A percentile compares a stretch with the other conserved stretches of the same genome.
Conservation (phyloP, 2,888 invertebrate species). For the Rapana venosa region DNA sequence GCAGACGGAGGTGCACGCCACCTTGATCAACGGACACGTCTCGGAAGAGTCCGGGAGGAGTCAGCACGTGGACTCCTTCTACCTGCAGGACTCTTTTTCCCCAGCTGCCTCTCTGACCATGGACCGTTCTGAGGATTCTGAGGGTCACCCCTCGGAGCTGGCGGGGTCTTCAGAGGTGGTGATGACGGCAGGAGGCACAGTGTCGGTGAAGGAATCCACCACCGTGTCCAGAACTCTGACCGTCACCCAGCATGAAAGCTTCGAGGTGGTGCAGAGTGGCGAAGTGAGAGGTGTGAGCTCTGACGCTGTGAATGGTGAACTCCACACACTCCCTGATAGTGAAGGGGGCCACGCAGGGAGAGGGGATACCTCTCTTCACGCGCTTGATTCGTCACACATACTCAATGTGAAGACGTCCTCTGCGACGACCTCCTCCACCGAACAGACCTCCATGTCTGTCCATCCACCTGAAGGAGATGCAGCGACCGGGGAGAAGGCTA, state of each 20-base stretch:
- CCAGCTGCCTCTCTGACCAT: neutral
- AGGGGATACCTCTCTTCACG: no score
- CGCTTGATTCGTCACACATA: no score
- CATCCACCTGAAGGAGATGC: neutral
- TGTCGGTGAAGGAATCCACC: neutral
- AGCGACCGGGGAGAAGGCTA: neutral
- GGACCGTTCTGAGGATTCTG: neutral
- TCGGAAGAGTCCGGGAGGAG: neutral
- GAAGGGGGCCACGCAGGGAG: neutral
- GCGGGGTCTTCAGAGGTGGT: slow-evolving; percentile 25
- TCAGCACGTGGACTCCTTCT: neutral
- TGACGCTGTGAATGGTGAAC: neutral
- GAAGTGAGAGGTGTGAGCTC: neutral
- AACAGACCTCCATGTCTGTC: neutral
- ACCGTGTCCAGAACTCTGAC: neutral
- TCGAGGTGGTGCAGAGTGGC: neutral
- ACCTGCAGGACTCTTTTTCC: neutral
- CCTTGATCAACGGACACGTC: slow-evolving; percentile 11
- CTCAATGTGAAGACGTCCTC: neutral
- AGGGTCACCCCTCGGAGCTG: neutral
- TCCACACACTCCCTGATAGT: neutral
- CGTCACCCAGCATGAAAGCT: neutral
- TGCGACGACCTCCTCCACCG: neutral
- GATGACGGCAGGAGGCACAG: neutral
- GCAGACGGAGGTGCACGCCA: neutral